Percentiles rank a stretch among this genome's conserved stretches.
phyloP scores from a whole-genome alignment of 2,888 invertebrate genomes.

The Agrotis segetum region DNA sequence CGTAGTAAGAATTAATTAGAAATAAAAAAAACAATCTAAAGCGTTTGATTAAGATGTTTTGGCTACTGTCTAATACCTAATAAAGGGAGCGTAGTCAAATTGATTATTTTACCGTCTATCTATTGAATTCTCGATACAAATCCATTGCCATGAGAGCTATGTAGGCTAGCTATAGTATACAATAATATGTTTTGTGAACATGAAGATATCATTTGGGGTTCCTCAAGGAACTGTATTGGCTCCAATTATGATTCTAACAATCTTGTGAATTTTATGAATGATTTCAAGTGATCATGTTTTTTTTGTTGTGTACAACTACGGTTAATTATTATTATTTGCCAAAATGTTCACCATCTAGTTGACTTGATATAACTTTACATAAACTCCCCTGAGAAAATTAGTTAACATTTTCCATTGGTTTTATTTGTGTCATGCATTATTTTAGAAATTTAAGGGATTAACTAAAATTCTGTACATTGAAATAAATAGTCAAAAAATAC shows the following conservation, averaged over 20 bases:
- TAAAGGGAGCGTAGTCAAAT: not conserved
- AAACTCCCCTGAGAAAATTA: not conserved
- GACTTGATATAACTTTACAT: not conserved
- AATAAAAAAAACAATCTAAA: not conserved
- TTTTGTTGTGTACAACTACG: too few species aligned
- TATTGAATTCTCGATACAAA: not conserved
- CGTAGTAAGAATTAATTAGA: not conserved
- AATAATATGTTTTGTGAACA: not conserved
- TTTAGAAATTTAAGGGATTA: too few species aligned
- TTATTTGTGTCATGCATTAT: not conserved
- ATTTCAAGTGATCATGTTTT: not conserved
- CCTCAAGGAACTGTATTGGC: not conserved
- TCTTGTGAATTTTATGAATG: not conserved
- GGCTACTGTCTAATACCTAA: not conserved
- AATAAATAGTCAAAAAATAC: too few species aligned
- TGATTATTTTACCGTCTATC: not conserved
- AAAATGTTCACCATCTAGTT: not conserved
- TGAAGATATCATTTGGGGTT: not conserved
- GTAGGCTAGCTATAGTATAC: not conserved
- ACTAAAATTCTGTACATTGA: too few species aligned
- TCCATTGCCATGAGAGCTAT: not conserved
- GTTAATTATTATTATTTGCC: not conserved
- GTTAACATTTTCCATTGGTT: too few species aligned
- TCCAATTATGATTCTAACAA: not conserved
- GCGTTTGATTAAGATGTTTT: constrained; percentile 9